Base-by-base conservation (phyloP, 2,888 invertebrate genomes). In the Serripes groenlandicus region DNA sequence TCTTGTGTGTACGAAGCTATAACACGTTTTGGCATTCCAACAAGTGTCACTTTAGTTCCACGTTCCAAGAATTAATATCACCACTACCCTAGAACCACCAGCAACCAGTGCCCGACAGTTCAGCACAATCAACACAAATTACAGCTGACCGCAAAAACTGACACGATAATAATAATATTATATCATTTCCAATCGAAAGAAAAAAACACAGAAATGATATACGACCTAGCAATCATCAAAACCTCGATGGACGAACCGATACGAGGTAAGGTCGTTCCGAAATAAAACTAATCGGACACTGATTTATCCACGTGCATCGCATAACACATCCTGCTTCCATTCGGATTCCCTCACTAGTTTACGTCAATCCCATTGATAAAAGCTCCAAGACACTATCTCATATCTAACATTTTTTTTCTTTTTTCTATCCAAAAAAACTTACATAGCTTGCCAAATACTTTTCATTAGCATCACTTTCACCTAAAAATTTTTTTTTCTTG, bases 351-450 rank as follows among this genome's bases (percentile, higher is more conserved):
- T 66, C 42, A 26, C 66, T 66, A 42, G 35, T 66, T 66, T 66
- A 66, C 66, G 42, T 42, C 42, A 37, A 66, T 26, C 42, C 35
- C 42, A 66, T 42, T 66, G 42, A 66, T 66, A 66, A 66, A 66
- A 23, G n/a, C 66, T 23, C 11, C n/a, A 23, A 37, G 66, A 37
- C 23, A 28, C 9, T 37, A 66, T 66, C 42, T 34, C 42, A 18
- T 66, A 66, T 66, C 66, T 66, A 21, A 42, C 42, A n/a, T n/a
- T n/a, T n/a, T n/a, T n/a, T n/a, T n/a, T n/a, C n/a, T 7, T 4
- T 42, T 66, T 42, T 23, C 42, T n/a, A 18, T 35, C 66, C 42
- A 42, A 26, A n/a, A n/a, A n/a, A 42, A 15, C 35, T 18, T 23
- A 7, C 42, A 15, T n/a, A 26, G 11, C 26, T 26, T 66, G 66